phyloP scores from a whole-genome alignment of 2,888 invertebrate species.

The Hemicrepidius hirtus region DNA sequence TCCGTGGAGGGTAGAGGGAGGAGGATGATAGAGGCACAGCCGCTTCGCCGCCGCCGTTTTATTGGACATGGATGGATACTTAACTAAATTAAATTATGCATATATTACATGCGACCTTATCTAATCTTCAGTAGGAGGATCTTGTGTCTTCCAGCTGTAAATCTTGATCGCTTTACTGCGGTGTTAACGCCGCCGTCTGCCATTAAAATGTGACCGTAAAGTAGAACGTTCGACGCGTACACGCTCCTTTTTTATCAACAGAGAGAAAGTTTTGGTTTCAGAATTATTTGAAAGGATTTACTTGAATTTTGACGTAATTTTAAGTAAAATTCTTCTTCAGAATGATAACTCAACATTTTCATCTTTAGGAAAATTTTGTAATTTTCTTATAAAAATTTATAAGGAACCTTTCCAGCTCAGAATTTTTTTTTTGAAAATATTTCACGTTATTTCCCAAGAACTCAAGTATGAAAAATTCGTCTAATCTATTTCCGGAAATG shows the following conservation, averaged over 20 bases:
- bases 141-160: conserved; percentile 43
- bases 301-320: too few species aligned
- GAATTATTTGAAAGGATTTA: too few species aligned
- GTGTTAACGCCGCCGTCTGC: conserved; percentile 36
- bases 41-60: conserved; percentile 43
- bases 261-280: conserved; percentile 15
- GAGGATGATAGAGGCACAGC: conserved; percentile 19
- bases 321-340: too few species aligned
- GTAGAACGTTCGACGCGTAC: conserved; percentile 18
- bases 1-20: conserved; percentile 10
- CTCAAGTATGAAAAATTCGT: too few species aligned
- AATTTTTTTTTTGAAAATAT: too few species aligned
- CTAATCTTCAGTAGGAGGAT: conserved; percentile 45
- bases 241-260: conserved; percentile 9
- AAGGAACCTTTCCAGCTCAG: too few species aligned
- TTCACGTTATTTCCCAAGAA: too few species aligned
- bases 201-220: conserved; percentile 40
- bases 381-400: too few species aligned
- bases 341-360: too few species aligned
- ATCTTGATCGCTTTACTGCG: conserved; percentile 48
- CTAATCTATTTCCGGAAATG: too few species aligned
- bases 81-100: conserved; percentile 54
- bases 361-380: too few species aligned
- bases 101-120: conserved; percentile 48
- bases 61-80: conserved; percentile 51